phyloP scores from a whole-genome alignment of 2,797 vertebrate species.

The Cryptoprocta ferox region DNA sequence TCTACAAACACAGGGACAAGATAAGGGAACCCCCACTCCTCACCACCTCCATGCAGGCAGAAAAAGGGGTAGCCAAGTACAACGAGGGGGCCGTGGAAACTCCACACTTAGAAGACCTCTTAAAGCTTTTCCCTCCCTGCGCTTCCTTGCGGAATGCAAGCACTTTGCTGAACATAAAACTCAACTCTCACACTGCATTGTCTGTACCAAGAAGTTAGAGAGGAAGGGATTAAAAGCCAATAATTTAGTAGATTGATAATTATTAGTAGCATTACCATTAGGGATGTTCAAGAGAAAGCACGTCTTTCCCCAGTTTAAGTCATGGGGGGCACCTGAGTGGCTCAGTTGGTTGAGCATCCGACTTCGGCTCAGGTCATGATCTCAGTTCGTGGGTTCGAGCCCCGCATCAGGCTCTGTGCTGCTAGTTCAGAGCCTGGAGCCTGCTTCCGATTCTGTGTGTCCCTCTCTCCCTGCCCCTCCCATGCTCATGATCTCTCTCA shows the following conservation, averaged over 20 bases:
- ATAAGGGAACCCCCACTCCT: background rate
- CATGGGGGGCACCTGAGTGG: background rate
- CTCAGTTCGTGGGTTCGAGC: too few relatives aligned
- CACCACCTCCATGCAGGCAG: background rate
- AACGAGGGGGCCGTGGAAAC: background rate
- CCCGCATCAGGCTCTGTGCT: too few relatives aligned
- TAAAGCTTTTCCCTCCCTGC: background rate
- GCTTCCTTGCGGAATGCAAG: background rate
- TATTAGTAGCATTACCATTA: background rate
- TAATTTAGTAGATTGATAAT: background rate
- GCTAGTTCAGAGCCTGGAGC: too few relatives aligned
- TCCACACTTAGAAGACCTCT: background rate
- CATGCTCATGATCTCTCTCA: too few relatives aligned
- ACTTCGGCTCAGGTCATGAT: too few relatives aligned
- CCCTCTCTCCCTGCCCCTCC: too few relatives aligned
- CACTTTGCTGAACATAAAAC: background rate
- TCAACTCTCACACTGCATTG: background rate
- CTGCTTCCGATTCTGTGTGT: too few relatives aligned
- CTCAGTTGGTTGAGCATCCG: too few relatives aligned
- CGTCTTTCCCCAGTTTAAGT: background rate
- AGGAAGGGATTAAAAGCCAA: too few relatives aligned
- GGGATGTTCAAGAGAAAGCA: background rate
- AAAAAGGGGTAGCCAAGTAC: background rate
- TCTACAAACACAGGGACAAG: background rate
- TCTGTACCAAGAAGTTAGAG: background rate